These are phyloP conservation scores for Noctua fimbriata DNA, from an alignment of 2,888 invertebrate species.

Conservation along the genomic window DNA sequence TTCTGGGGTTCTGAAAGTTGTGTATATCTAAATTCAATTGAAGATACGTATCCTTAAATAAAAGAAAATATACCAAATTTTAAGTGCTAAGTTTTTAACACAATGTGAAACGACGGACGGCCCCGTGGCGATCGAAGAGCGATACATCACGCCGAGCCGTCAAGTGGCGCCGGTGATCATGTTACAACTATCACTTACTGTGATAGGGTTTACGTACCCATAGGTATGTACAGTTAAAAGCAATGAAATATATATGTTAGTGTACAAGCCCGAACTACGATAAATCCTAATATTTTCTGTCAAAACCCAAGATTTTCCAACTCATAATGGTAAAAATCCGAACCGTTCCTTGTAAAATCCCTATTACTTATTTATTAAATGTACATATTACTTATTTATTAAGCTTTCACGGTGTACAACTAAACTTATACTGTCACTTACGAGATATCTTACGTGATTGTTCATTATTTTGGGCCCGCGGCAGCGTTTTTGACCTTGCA, in stretches of 20 bases:
- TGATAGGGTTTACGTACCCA: background rate
- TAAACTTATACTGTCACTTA: no score
- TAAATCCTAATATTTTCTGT: background rate
- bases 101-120: background rate
- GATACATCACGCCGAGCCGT: slow-evolving; percentile 24
- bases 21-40: background rate
- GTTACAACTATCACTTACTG: slow-evolving; percentile 29
- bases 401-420: no score
- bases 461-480: no score
- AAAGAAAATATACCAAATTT: background rate
- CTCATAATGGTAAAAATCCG: background rate
- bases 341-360: background rate
- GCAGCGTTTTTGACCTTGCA: no score
- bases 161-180: slow-evolving; percentile 19
- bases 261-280: background rate
- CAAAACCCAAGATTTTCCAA: background rate
- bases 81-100: background rate
- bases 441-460: no score
- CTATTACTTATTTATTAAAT: background rate
- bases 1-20: background rate
- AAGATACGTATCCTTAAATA: background rate
- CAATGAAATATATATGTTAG: background rate
- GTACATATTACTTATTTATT: no score
- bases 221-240: background rate
- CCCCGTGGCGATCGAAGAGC: slow-evolving; percentile 1